A percentile compares a stretch with the other conserved stretches of the same genome.
Conservation (phyloP, 1,140 invertebrate species). For the Sinonovacula constricta region DNA sequence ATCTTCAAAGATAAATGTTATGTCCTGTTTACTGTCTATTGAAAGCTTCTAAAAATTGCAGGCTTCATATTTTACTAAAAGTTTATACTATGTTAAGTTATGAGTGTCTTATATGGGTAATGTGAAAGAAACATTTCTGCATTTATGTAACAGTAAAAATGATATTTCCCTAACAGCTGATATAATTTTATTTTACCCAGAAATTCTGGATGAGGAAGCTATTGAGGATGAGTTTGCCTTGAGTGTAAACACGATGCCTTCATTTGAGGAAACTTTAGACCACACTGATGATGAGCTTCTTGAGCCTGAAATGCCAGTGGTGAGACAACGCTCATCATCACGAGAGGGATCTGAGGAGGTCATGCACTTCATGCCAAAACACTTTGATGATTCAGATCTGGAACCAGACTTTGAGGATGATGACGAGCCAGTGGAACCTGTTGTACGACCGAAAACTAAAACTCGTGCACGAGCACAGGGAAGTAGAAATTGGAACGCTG, state of each 20-base stretch:
- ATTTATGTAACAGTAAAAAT: no score
- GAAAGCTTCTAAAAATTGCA: no score
- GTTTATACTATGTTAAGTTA: no score
- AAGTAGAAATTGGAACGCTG: neutral
- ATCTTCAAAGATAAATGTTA: no score
- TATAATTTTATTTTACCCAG: no score
- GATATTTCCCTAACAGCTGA: no score
- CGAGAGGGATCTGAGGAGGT: conserved; percentile 25
- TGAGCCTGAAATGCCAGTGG: conserved; percentile 28
- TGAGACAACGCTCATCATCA: neutral
- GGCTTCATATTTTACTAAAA: no score
- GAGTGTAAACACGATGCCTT: conserved; percentile 68
- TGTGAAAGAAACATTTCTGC: no score
- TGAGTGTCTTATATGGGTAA: no score
- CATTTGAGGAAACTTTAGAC: conserved; percentile 69
- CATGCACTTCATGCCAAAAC: conserved; percentile 59
- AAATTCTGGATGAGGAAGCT: conserved; percentile 21
- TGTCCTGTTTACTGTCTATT: no score
- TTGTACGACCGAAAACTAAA: conserved; percentile 52
- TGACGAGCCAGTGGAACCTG: conserved; percentile 34
- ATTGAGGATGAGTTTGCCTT: conserved; percentile 62
- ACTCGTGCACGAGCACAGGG: conserved; percentile 17
- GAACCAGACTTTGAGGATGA: no score
- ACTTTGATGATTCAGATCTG: conserved; percentile 68
- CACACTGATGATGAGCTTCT: conserved; percentile 69